Evolutionary conservation across 37 sponge, comb jelly and placozoan genomes (phyloP), one percentile per base, ranked within the genome.

Genomic region (Geodia barretti): DNA sequence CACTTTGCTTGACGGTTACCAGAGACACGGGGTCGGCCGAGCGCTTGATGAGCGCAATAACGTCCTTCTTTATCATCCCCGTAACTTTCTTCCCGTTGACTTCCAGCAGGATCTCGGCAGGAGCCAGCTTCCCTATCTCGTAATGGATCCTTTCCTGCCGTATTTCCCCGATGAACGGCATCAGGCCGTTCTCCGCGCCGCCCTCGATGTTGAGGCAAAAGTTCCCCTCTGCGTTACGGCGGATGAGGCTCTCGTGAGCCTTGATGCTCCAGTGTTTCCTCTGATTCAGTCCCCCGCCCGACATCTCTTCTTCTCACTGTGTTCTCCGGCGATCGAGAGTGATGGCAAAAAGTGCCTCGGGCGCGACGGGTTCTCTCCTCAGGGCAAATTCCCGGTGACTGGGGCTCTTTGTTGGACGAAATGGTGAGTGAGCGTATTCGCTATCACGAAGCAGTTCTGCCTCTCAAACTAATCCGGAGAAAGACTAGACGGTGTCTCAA

Each of bases 131-230:
- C 5, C 94, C 95, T 1, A 42, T 66, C 54, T 87, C 75, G 82
- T 93, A 92, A 72, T 84, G 78, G 74, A 94, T 88, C 61, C 83
- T 32, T 11, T 91, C 91, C 31, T 93, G 94, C 23, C 90, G 62
- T 0, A 91, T 68, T 41, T 92, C 92, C 2, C 92, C 92, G 0
- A 97, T 76, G 61, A 75, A 65, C 0, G 91, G 92, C 59, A 94
- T 86, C 34, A 84, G 72, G 8, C 93, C 97, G 0, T 72, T 29
- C 59, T 94, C 95, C 11, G 92, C 97, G n/a, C 97, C 94, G 3
- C 97, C 97, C 37, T 97, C 97, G 34, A 97, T 88, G 32, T 89
- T 91, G 40, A 97, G 79, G 82, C 94, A 90, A 73, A 94, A 97
- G 76, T 91, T 79, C 38, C 92, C 90, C 5, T 91, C 92, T 17